Base-by-base conservation (phyloP, 37 sponge, comb jelly and placozoan genomes). In the Haliclona indistincta region DNA sequence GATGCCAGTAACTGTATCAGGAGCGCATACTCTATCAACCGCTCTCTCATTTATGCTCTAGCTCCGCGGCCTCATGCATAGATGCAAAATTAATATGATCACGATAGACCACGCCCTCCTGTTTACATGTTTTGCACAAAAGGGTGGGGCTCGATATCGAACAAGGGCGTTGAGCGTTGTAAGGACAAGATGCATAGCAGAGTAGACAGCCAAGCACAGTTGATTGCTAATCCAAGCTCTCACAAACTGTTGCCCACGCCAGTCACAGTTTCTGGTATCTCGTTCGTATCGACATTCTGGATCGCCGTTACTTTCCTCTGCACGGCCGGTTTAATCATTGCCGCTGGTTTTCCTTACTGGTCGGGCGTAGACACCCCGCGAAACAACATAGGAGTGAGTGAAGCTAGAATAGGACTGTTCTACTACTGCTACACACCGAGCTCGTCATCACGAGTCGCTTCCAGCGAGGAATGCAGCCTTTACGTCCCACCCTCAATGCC, bases 251-350 rank as follows among this genome's bases (percentile, higher is more conserved):
- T 36, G 43, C 83, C 78, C 28, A 74, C 38, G 67, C 90, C 90
- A 47, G 90, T 89, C 1, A 79, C 84, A 1, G 80, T 84, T 4
- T 67, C 76, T 13, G 90, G 90, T 0, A 56, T 89, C 0, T 89
- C 90, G 51, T 77, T 49, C 40, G 84, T 82, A 0, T 83, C 90
- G 2, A 65, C 77, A 4, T 15, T 69, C 3, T 90, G 91, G 91
- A 23, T 84, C 10, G 34, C 37, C 1, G 63, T 60, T 26, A 88
- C 89, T 0, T 56, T 90, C 29, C 43, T 80, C 4, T 25, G 80
- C 35, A 33, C 79, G 58, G 49, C 69, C 20, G 90, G 81, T 23
- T 75, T 84, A 2, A 62, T 79, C 17, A 60, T 84, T 2, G 84
- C 80, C n/a, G 74, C 68, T 44, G 86, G 64, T 7, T 85, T 78